A percentile compares a stretch with the other conserved stretches of the same genome.
Evolutionary conservation across 2,888 invertebrate genomes (phyloP).

Genomic region (Stenotaenia linearis): DNA sequence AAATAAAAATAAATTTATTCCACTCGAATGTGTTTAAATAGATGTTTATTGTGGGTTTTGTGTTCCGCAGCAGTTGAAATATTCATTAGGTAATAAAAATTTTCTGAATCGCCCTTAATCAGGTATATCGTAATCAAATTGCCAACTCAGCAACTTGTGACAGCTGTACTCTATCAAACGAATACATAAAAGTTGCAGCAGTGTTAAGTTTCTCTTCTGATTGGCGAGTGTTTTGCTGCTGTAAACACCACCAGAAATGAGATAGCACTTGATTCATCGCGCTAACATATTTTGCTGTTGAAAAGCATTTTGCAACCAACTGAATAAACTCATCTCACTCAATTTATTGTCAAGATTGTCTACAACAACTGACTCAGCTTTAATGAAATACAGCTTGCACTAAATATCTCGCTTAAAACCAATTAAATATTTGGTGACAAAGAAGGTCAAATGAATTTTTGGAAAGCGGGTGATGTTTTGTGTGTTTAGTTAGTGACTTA

Average conservation of each 20-base stretch:
- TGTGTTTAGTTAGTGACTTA: not conserved
- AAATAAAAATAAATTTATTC: not conserved
- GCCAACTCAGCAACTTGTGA: not conserved
- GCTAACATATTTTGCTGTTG: not conserved
- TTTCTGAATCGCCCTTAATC: slow-evolving; percentile 1
- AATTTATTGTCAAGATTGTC: not conserved
- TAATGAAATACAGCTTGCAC: not conserved
- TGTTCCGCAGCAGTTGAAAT: not conserved
- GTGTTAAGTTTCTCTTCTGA: not conserved
- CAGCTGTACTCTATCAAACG: slow-evolving; percentile 1
- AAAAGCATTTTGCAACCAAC: slow-evolving; percentile 3
- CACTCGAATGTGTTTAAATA: not conserved
- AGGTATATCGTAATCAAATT: not conserved
- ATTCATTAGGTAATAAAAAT: not conserved
- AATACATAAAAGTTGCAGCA: not conserved
- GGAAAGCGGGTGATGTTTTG: not conserved
- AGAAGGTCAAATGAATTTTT: not conserved
- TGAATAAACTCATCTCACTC: not conserved
- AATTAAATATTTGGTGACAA: not conserved
- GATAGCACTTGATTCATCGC: slow-evolving; percentile 2
- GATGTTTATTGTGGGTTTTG: not conserved
- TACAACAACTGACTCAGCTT: not conserved
- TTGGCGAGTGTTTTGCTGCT: slow-evolving; percentile 13
- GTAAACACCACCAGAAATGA: not conserved
- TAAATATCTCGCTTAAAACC: not conserved